Percentiles rank a stretch among this genome's conserved stretches.
Evolutionary conservation across 2,113 vertebrate genomes (phyloP).

Genomic region (Caranx melampygus): DNA sequence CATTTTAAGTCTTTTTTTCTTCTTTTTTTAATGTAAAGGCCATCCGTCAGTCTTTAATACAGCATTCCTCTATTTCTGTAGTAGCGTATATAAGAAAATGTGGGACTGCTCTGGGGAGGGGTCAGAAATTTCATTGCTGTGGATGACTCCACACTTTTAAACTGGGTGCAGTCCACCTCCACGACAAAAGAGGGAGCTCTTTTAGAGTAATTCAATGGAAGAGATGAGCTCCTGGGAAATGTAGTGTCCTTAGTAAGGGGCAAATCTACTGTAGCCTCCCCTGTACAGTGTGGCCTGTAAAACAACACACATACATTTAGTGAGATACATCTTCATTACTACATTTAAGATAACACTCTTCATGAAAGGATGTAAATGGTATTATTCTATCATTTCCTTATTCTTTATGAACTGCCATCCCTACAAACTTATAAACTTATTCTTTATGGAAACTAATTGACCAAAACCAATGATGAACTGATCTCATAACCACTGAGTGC

Average conservation of each 20-base stretch:
- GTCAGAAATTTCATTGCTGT: conserved; percentile 73
- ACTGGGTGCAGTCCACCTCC: conserved; percentile 76
- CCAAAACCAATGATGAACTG: background rate
- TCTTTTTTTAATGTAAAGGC: conserved; percentile 65
- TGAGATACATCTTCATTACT: background rate
- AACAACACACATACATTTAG: conserved; percentile 21
- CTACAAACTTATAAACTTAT: too few species aligned
- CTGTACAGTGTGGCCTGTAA: conserved; percentile 84
- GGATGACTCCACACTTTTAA: conserved; percentile 67
- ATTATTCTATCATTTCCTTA: background rate
- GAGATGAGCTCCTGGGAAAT: conserved; percentile 74
- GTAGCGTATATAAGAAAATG: conserved; percentile 76
- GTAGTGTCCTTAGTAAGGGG: conserved; percentile 83
- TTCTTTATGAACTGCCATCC: background rate
- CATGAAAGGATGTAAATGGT: background rate
- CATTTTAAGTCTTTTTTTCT: conserved; percentile 61
- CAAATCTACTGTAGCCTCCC: conserved; percentile 87
- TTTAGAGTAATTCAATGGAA: conserved; percentile 73
- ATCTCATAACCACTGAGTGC: too few species aligned
- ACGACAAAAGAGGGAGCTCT: conserved; percentile 78
- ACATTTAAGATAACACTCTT: background rate
- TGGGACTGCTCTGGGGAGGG: conserved; percentile 71
- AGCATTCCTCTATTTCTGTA: conserved; percentile 82
- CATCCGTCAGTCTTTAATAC: conserved; percentile 78
- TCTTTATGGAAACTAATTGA: background rate